phyloP scores from a whole-genome alignment of 2,797 vertebrate genomes.

The Galaxias olidus region DNA sequence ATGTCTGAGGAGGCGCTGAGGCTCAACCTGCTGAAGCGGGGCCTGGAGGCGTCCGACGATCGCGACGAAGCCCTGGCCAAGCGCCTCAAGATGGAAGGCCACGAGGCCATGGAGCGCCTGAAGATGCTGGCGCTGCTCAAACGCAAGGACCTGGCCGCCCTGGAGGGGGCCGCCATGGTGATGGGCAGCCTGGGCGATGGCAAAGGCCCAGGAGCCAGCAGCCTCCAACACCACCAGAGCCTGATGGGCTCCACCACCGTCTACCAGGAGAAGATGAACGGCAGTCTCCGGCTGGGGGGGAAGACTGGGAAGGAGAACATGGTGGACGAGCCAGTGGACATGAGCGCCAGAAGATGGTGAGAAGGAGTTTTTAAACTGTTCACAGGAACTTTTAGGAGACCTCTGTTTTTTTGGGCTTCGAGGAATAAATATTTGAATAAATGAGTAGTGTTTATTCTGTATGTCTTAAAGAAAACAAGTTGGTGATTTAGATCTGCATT shows the following conservation, averaged over 20 bases:
- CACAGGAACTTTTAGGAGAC: no score
- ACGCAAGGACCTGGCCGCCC: conserved; percentile 87
- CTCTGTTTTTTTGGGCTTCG: no score
- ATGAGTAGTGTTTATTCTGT: no score
- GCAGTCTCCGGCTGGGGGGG: conserved; percentile 78
- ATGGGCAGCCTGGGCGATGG: conserved; percentile 56
- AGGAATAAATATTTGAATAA: no score
- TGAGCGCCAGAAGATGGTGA: conserved; percentile 90
- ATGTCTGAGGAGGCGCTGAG: conserved; percentile 88
- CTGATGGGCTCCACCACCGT: conserved; percentile 41
- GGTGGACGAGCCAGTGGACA: conserved; percentile 92
- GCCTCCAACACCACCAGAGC: conserved; percentile 31
- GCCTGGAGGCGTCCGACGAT: conserved; percentile 81
- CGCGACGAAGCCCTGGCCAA: conserved; percentile 90
- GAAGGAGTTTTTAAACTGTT: conserved; percentile 24
- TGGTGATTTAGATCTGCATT: no score
- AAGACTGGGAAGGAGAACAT: conserved; percentile 94
- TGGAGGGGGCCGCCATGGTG: conserved; percentile 52
- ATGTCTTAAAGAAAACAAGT: no score
- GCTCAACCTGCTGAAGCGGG: conserved; percentile 89
- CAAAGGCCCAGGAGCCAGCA: conserved; percentile 68
- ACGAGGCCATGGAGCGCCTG: conserved; percentile 95
- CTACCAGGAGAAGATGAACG: conserved; percentile 92
- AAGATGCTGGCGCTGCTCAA: conserved; percentile 95
- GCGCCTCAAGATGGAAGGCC: conserved; percentile 92